phyloP scores from a whole-genome alignment of 2,888 invertebrate genomes.

The Drosophila demipolita region DNA sequence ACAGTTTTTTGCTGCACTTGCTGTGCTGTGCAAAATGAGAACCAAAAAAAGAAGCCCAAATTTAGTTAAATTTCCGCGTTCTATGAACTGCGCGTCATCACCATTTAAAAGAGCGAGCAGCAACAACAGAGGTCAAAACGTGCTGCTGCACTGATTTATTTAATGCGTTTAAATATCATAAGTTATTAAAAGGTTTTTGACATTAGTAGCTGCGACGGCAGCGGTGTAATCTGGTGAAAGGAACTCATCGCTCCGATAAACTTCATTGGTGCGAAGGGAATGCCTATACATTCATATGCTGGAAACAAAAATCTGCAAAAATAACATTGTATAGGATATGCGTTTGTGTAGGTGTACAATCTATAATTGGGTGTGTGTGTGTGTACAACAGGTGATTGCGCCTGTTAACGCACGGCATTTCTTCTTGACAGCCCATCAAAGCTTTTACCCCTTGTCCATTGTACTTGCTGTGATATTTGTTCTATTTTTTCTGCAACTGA shows the following conservation, averaged over 20 bases:
- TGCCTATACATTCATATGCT: slow-evolving; percentile 37
- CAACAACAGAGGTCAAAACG: slow-evolving; percentile 70
- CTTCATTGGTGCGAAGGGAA: slow-evolving; percentile 49
- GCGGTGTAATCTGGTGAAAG: slow-evolving; percentile 31
- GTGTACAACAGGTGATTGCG: slow-evolving; percentile 71
- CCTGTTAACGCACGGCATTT: slow-evolving; percentile 42
- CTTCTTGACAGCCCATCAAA: slow-evolving; percentile 44
- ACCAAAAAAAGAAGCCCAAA: slow-evolving; percentile 11
- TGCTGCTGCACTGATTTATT: slow-evolving; percentile 52
- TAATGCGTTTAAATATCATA: slow-evolving; percentile 49
- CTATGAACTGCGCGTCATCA: slow-evolving; percentile 64
- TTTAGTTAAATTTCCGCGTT: slow-evolving; percentile 71
- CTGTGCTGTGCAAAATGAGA: slow-evolving; percentile 43
- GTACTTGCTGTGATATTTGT: slow-evolving; percentile 64
- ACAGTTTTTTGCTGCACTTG: slow-evolving; percentile 48
- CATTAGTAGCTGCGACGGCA: slow-evolving; percentile 51
- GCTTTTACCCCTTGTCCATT: slow-evolving; percentile 50
- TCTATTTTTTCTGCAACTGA: slow-evolving; percentile 55
- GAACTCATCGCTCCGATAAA: slow-evolving; percentile 27
- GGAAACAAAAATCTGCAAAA: slow-evolving; percentile 56
- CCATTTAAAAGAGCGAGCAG: neutral
- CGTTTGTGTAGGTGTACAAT: slow-evolving; percentile 39
- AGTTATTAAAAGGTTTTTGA: slow-evolving; percentile 74
- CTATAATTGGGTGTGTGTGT: slow-evolving; percentile 13
- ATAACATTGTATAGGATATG: slow-evolving; percentile 24